Conservation (phyloP, 2,888 invertebrate genomes). For the Rhogogaster chlorosoma region DNA sequence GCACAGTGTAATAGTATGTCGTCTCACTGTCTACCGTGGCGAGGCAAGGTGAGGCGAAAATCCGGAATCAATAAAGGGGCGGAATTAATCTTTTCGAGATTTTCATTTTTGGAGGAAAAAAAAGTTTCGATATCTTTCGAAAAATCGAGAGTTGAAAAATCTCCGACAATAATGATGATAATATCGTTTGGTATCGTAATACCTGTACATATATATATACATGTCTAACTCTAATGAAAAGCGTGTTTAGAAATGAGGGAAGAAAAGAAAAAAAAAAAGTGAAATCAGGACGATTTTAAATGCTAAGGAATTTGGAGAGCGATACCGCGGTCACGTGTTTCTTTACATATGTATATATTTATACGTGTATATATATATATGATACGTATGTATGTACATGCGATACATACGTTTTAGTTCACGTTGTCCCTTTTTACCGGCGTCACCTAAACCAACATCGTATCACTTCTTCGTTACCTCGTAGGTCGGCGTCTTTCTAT, state of each 20-base stretch:
- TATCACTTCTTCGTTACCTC: constrained; percentile 2
- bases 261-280: neutral
- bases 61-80: too few relatives aligned
- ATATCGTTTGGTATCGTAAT: neutral
- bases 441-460: constrained; percentile 44
- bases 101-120: too few relatives aligned
- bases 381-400: neutral
- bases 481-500: constrained; percentile 19
- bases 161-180: neutral
- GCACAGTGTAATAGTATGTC: neutral
- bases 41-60: neutral
- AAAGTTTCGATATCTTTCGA: too few relatives aligned
- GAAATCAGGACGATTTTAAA: neutral
- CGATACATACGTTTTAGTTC: neutral
- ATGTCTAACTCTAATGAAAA: neutral
- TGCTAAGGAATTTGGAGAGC: neutral
- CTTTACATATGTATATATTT: neutral
- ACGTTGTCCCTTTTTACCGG: neutral
- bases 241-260: neutral
- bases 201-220: neutral
- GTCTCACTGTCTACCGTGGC: neutral
- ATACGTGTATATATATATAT: neutral
- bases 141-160: neutral
- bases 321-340: neutral
- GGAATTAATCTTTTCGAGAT: too few relatives aligned